Evolutionary conservation across 1,140 invertebrate species (phyloP), one percentile per base, ranked within the genome.

Genomic region (Bombus consobrinus): DNA sequence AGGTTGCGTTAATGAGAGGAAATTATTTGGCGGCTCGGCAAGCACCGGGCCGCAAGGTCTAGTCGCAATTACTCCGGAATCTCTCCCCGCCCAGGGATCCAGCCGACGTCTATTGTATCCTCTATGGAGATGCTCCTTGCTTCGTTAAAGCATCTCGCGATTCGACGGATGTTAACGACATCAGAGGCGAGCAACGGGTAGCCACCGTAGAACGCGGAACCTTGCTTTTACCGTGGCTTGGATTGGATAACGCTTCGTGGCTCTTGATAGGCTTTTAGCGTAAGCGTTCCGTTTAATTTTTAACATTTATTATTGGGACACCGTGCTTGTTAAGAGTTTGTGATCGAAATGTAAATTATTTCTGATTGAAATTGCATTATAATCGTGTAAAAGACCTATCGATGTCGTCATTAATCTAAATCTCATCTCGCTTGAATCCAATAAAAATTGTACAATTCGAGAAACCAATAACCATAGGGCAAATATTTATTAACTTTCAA

Each of bases 1-100:
- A 83, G 83, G 87, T 75, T 84, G 77, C 80, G 83, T 85, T 90
- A 90, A 90, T 90, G 81, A 87, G 81, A 81, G 90, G 87, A 90
- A 91, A 91, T 90, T 87, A 73, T 90, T 90, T 85, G 85, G 68
- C 37, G 64, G 76, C 85, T 80, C 81, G 64, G 53, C 28, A 72
- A 79, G 73, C 57, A 73, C 73, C 22, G 68, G n/a, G 71, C 78
- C 77, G 59, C 77, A 47, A 53, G 47, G 22, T 88, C 71, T 89
- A 89, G 72, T 59, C 37, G 47, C 73, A 72, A 83, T 88, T 89
- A 82, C 83, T 68, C 25, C 83, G 68, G 76, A 72, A 80, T 85
- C 83, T 72, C 66, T 39, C 15, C 34, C 15, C 47, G 73, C 12
- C 59, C 47, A 22, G 15, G 32, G 66, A 41, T 34, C 39, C 76